Base-by-base conservation (phyloP, 1,140 invertebrate genomes). In the Ostrea edulis region DNA sequence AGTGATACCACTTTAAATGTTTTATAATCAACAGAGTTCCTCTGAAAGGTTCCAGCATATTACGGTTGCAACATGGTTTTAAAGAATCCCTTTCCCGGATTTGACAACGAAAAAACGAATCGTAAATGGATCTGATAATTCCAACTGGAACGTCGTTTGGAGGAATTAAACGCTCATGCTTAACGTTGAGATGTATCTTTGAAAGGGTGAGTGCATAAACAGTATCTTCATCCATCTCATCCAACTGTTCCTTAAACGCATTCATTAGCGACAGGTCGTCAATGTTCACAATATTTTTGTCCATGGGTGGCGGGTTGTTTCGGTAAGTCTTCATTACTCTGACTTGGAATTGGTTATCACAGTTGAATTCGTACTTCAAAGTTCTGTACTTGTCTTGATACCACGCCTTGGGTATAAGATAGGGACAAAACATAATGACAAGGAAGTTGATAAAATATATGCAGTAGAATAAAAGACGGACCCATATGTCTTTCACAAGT, bases 101-200 rank as follows among this genome's bases (percentile, higher is more conserved):
- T 29, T 91, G 89, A 89, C 92, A 92, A 0, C 89, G 89, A 12
- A 92, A n/a, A 1, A 92, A 82, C 35, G 89, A 90, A 52, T 90
- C 85, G 85, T 92, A 92, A 9, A 92, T 22, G 2, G 88, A 58
- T 35, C 68, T 84, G 0, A 89, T 77, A 71, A 92, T 84, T 0
- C 88, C 89, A 62, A 92, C 90, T 20, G 92, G 92, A 2, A 91
- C 91, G 55, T 85, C 52, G 29, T 88, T 89, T 54, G 88, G 83
- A 2, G 88, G 86, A 35, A 92, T 81, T 12, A 92, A 84, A 9
- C 89, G 84, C 20, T 90, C 86, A 8, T 87, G 17, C 29, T 89
- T 90, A 9, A 92, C 90, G 65, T 55, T 20, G 7, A 91, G 85
- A 81, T n/a, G 87, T 11, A 86, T 82, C 14, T 83, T 90, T 25